Evolutionary conservation across 1,140 invertebrate species (phyloP).

Genomic region (Sinonovacula constricta): DNA sequence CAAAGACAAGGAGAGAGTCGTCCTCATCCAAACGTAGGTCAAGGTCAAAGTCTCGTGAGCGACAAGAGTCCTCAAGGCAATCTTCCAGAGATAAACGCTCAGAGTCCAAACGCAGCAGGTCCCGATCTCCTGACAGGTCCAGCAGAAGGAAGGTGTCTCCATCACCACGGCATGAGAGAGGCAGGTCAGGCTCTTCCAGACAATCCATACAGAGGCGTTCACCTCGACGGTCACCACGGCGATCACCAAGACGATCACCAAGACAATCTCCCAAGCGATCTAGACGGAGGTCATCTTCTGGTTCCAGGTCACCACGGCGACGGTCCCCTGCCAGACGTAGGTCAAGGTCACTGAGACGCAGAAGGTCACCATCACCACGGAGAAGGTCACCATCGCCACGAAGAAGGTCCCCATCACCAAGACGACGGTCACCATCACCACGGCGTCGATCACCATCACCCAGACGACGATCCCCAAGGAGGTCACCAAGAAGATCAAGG

Average conservation of each 20-base stretch:
- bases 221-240: too few species aligned
- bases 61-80: not conserved
- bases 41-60: slow-evolving; percentile 22
- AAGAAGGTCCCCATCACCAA: slow-evolving; percentile 32
- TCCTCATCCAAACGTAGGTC: not conserved
- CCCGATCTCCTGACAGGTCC: not conserved
- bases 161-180: slow-evolving; percentile 25
- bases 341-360: slow-evolving; percentile 33
- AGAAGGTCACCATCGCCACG: not conserved
- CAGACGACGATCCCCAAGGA: too few species aligned
- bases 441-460: not conserved
- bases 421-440: slow-evolving; percentile 26
- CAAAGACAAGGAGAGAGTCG: slow-evolving; percentile 13
- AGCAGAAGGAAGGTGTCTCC: not conserved
- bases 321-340: slow-evolving; percentile 29
- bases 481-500: slow-evolving; percentile 25
- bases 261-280: slow-evolving; percentile 20
- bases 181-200: slow-evolving; percentile 15
- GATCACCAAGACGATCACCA: slow-evolving; percentile 32
- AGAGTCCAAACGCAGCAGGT: slow-evolving; percentile 17
- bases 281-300: slow-evolving; percentile 39
- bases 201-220: slow-evolving; percentile 17
- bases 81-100: slow-evolving; percentile 18
- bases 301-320: slow-evolving; percentile 41
- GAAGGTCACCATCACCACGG: too few species aligned